Evolutionary conservation across 2,797 vertebrate genomes (phyloP).

Genomic region (Periophthalmus magnuspinnatus): DNA sequence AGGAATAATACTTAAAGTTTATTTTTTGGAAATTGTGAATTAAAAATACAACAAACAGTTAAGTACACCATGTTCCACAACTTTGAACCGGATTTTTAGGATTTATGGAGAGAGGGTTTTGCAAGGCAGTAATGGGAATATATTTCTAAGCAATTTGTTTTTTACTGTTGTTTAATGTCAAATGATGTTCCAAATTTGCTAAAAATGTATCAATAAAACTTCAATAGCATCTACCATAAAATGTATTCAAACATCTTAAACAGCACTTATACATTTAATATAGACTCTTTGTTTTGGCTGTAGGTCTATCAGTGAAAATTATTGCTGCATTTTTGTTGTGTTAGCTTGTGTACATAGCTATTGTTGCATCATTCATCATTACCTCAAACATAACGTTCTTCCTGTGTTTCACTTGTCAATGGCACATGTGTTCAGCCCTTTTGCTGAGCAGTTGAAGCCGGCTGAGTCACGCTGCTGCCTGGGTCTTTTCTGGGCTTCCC

Average conservation of each 20-base stretch:
- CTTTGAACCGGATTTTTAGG: constrained; percentile 10
- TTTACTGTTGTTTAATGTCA: not conserved
- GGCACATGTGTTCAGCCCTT: constrained; percentile 23
- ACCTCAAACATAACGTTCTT: constrained; percentile 19
- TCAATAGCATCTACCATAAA: not conserved
- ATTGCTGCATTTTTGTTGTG: constrained; percentile 2
- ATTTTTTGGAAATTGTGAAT: not conserved
- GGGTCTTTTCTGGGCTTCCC: constrained; percentile 65
- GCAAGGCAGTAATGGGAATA: constrained; percentile 13
- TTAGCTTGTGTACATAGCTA: constrained; percentile 11
- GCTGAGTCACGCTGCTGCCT: constrained; percentile 66
- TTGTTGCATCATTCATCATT: constrained; percentile 6
- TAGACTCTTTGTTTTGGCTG: not conserved
- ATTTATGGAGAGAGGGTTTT: constrained; percentile 25
- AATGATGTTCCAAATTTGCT: not conserved
- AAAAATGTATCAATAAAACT: not conserved
- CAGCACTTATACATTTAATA: not conserved
- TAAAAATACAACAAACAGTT: too few relatives aligned
- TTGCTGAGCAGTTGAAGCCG: constrained; percentile 45
- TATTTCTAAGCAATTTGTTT: constrained; percentile 3
- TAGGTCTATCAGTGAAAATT: not conserved
- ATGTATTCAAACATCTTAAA: not conserved
- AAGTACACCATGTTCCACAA: constrained; percentile 7
- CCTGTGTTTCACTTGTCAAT: constrained; percentile 29
- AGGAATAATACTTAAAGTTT: constrained; percentile 7